phyloP scores from a whole-genome alignment of 1,140 invertebrate genomes.

The Orussus abietinus region DNA sequence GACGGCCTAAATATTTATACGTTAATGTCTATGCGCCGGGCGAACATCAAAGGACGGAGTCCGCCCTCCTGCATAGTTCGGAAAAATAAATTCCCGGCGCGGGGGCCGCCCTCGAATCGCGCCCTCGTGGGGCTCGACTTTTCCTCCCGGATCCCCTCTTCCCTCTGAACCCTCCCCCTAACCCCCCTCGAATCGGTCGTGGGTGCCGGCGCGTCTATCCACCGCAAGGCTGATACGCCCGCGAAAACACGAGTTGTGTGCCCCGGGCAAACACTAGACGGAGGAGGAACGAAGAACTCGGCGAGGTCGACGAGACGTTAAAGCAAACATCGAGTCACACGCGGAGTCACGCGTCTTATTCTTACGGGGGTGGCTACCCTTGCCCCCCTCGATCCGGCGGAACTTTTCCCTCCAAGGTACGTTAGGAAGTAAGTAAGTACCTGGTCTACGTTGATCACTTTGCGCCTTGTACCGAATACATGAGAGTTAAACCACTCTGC shows the following conservation, averaged over 20 bases:
- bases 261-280: constrained; percentile 35
- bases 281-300: constrained; percentile 17
- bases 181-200: neutral
- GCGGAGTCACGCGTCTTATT: constrained; percentile 26
- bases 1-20: constrained; percentile 49
- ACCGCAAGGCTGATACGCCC: constrained; percentile 28
- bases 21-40: constrained; percentile 40
- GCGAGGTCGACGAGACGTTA: constrained; percentile 35
- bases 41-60: constrained; percentile 42
- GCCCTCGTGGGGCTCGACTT: too few species aligned
- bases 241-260: constrained; percentile 41
- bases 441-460: too few species aligned
- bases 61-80: constrained; percentile 34
- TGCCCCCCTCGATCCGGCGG: neutral
- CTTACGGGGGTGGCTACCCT: neutral
- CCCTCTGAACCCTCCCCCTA: constrained; percentile 8
- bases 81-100: constrained; percentile 45
- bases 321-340: constrained; percentile 41
- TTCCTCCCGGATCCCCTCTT: too few species aligned
- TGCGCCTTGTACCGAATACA: too few species aligned
- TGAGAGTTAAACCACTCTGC: too few species aligned
- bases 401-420: too few species aligned
- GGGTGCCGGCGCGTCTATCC: neutral
- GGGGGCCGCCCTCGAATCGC: too few species aligned
- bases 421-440: too few species aligned